phyloP scores from a whole-genome alignment of 2,888 invertebrate species.

The Dexiosoma caninum region DNA sequence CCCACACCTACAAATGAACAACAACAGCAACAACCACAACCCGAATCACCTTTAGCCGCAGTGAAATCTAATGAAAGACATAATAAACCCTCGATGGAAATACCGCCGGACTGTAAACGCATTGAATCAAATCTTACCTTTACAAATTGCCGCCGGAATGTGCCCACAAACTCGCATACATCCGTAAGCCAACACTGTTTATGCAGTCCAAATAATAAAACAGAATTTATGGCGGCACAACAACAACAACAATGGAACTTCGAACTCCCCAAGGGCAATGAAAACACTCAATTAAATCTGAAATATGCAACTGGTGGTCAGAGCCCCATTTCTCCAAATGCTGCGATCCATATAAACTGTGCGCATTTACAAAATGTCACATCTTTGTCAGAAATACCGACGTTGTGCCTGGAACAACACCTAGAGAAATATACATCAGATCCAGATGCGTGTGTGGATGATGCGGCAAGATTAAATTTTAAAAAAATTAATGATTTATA shows the following conservation, averaged over 20 bases:
- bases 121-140: not conserved
- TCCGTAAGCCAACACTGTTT: not conserved
- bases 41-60: not conserved
- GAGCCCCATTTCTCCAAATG: not conserved
- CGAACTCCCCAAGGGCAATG: not conserved
- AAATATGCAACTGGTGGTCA: not conserved
- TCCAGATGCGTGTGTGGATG: constrained; percentile 50
- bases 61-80: constrained; percentile 36
- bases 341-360: not conserved
- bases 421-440: constrained; percentile 25
- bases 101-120: not conserved
- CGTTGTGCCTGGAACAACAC: constrained; percentile 1
- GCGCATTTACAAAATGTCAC: not conserved
- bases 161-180: not conserved
- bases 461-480: constrained; percentile 69
- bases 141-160: not conserved
- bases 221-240: not conserved
- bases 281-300: not conserved
- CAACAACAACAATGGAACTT: constrained; percentile 3
- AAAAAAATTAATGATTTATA: constrained; percentile 82
- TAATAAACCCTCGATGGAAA: not conserved
- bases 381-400: not conserved
- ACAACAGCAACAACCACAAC: not conserved
- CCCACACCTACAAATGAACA: not conserved
- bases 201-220: not conserved